Percentiles rank a stretch among this genome's conserved stretches.
Conservation (phyloP, 2,888 invertebrate genomes). For the Gerris lacustris region DNA sequence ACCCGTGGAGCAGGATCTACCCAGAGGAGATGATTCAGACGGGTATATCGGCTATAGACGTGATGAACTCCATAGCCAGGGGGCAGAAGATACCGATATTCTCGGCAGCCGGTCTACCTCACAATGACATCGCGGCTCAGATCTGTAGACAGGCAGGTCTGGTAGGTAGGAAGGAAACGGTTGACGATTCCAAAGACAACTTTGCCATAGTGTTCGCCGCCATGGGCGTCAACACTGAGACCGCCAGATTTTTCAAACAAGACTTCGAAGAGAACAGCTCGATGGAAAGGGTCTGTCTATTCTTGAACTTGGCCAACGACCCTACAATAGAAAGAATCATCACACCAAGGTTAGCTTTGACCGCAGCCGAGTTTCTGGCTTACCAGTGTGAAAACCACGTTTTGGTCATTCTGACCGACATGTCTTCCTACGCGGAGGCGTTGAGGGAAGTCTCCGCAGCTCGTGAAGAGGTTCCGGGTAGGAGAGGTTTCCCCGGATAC, state of each 20-base stretch:
- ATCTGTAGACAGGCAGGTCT: slow-evolving; percentile 99
- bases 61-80: slow-evolving; percentile 99
- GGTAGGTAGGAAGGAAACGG: slow-evolving; percentile 86
- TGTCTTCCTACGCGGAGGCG: slow-evolving; percentile 99
- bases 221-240: slow-evolving; percentile 99
- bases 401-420: slow-evolving; percentile 94
- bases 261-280: slow-evolving; percentile 93
- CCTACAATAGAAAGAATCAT: slow-evolving; percentile 99
- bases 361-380: slow-evolving; percentile 97
- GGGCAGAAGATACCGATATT: slow-evolving; percentile 99
- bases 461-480: slow-evolving; percentile 94
- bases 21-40: slow-evolving; percentile 99
- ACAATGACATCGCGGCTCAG: slow-evolving; percentile 98
- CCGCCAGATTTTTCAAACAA: slow-evolving; percentile 99
- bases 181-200: slow-evolving; percentile 94
- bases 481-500: slow-evolving; percentile 99
- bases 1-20: slow-evolving; percentile 99
- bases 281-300: slow-evolving; percentile 99
- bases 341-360: slow-evolving; percentile 93
- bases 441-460: slow-evolving; percentile 98
- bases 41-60: slow-evolving; percentile 95
- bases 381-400: slow-evolving; percentile 99
- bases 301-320: slow-evolving; percentile 98
- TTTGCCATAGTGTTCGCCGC: slow-evolving; percentile 99
- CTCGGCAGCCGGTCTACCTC: slow-evolving; percentile 97